These are phyloP conservation scores for Ceratitis capitata DNA, from an alignment of 1,140 invertebrate species.

Conservation along the genomic window DNA sequence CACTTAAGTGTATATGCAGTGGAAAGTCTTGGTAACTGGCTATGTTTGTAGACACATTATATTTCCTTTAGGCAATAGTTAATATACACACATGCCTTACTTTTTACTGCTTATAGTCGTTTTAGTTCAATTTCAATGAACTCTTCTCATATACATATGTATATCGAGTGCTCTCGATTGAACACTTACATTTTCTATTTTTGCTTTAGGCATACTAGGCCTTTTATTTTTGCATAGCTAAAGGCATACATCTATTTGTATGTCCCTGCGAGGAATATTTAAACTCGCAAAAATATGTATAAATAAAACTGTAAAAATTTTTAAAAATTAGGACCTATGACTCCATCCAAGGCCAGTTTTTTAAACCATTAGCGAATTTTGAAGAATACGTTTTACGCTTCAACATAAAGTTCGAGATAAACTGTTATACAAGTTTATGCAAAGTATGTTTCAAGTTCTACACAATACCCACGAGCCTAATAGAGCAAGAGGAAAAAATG, in stretches of 20 bases:
- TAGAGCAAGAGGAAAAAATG: too few species aligned
- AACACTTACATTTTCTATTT: constrained; percentile 22
- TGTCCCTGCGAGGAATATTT: neutral
- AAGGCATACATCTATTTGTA: neutral
- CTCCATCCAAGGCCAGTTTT: too few species aligned
- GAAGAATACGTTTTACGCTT: too few species aligned
- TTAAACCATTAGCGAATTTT: too few species aligned
- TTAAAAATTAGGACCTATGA: neutral
- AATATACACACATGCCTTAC: too few species aligned
- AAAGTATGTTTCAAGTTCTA: too few species aligned
- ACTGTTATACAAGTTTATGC: too few species aligned
- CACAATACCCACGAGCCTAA: too few species aligned
- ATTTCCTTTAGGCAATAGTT: too few species aligned
- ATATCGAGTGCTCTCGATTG: neutral
- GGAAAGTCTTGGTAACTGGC: neutral
- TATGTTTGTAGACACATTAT: neutral
- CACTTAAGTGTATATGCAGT: neutral
- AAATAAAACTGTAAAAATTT: too few species aligned
- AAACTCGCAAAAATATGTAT: neutral
- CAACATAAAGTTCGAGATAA: too few species aligned
- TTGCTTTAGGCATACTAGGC: neutral
- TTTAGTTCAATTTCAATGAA: constrained; percentile 37
- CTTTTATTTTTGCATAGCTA: neutral
- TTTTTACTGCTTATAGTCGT: too few species aligned
- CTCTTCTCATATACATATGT: constrained; percentile 4